Base-by-base conservation (phyloP, 2,797 vertebrate genomes). In the Enteromius treurensis region DNA sequence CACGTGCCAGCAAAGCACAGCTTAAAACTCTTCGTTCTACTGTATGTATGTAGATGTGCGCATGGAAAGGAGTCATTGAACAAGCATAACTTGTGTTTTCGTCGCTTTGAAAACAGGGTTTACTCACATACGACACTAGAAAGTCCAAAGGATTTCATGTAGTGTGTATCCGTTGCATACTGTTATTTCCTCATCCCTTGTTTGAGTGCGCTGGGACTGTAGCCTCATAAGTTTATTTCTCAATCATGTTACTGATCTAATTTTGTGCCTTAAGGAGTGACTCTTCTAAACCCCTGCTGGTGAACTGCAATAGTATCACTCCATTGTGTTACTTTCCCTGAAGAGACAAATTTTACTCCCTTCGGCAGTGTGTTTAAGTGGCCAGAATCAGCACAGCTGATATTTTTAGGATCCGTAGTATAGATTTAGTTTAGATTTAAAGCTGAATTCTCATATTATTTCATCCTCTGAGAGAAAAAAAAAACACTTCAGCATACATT, bases 381-480 rank as follows among this genome's bases (percentile, higher is more conserved):
- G 62, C 14, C 2, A 60, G 53, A 67, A 70, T 76, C 13, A 80
- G 3, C 21, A 62, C 13, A 62, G 10, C n/a, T 51, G 11, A 17
- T 71, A 34, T 32, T 78, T 32, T 75, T 64, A 65, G 8, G 15
- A 34, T 37, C 26, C 37, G 7, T 79, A 26, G 21, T 62, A 14
- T 86, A 37, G 49, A 68, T 58, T 67, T 26, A 19, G 3, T 85
- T 81, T 55, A 53, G 47, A 65, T 40, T 73, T 53, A 17, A 47
- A n/a, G 55, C 49, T 71, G 29, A 45, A 51, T 65, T 55, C 65
- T 80, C 23, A 29, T 68, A 34, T 55, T 70, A 13, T 47, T 68
- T 21, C 58, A 67, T 68, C n/a, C 34, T 37, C 19, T 26, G 32
- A 75, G 37, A 65, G 32, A 32, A 32, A 53, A 75, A 62, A 62